Evolutionary conservation across 2,888 invertebrate species (phyloP), one percentile per base, ranked within the genome.

Genomic region (Mesorhabditis belari): DNA sequence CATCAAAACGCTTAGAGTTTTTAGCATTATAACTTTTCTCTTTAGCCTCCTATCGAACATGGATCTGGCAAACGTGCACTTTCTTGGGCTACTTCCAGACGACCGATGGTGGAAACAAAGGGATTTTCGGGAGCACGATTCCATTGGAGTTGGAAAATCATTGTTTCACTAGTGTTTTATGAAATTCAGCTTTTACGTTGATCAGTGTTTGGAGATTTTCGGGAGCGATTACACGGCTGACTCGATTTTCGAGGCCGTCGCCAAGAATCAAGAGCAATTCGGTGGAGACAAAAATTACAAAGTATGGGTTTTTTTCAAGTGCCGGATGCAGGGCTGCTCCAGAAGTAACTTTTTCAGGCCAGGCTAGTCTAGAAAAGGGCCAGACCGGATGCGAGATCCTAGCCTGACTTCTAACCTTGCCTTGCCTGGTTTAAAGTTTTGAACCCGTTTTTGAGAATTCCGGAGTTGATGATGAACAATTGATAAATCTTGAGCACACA

Each of bases 41-140:
- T 65, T 59, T 62, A 70, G 71, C 65, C 23, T 56, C 63, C n/a
- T 61, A 60, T 49, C 88, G 93, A 0, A 90, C 90, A 77, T 94
- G 93, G 94, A 88, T 87, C 64, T 94, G 92, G 81, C 94, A 94
- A 83, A 93, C 93, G 0, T 95, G 94, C 81, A 91, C 90, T 0
- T 94, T 94, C 82, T 93, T 93, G 81, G 94, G 93, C 26, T 94
- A 90, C 82, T 94, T 88, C 82, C 94, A 94, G 84, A 90, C 91
- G 0, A 91, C 92, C 0, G 87, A 88, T 65, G 64, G 65, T 26
- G 69, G 66, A 52, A 70, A 70, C 49, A 52, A 51, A 5, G 67
- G 69, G 23, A 69, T 70, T 35, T 71, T 70, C 49, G 74, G 74
- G n/a, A 64, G 67, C 12, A 67, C 62, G 17, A 67, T 73, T 9